These are phyloP conservation scores for Acleris cristana DNA, from an alignment of 2,888 invertebrate species.

Conservation along the genomic window DNA sequence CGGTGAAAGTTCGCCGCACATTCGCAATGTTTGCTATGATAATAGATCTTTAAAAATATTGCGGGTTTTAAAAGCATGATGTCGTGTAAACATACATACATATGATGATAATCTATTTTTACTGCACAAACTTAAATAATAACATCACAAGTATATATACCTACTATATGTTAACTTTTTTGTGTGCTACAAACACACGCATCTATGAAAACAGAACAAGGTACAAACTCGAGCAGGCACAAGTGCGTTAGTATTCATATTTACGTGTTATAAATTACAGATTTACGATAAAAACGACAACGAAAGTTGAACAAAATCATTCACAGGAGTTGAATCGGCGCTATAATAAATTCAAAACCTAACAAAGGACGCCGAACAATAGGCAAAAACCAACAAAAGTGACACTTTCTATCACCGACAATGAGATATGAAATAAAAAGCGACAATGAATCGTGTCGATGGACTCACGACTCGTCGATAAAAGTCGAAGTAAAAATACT, in stretches of 20 bases:
- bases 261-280: too few species aligned
- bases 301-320: conserved; percentile 18
- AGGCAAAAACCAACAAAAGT: conserved; percentile 62
- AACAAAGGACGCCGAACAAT: conserved; percentile 35
- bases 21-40: conserved; percentile 1
- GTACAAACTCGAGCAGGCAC: too few species aligned
- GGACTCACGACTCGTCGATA: conserved; percentile 65
- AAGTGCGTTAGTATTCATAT: too few species aligned
- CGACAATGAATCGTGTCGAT: conserved; percentile 61
- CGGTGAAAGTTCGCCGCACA: conserved; percentile 47
- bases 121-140: too few species aligned
- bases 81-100: too few species aligned
- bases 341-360: conserved; percentile 25
- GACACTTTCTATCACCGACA: conserved; percentile 66
- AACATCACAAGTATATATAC: too few species aligned
- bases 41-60: background rate
- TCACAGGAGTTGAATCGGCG: conserved; percentile 21
- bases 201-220: too few species aligned
- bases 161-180: too few species aligned
- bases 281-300: conserved; percentile 23
- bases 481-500: conserved; percentile 42
- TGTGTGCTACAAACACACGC: too few species aligned
- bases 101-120: too few species aligned
- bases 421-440: conserved; percentile 61
- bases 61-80: too few species aligned